These are phyloP conservation scores for Otus sunia DNA, from an alignment of 2,113 vertebrate species.

Conservation along the genomic window DNA sequence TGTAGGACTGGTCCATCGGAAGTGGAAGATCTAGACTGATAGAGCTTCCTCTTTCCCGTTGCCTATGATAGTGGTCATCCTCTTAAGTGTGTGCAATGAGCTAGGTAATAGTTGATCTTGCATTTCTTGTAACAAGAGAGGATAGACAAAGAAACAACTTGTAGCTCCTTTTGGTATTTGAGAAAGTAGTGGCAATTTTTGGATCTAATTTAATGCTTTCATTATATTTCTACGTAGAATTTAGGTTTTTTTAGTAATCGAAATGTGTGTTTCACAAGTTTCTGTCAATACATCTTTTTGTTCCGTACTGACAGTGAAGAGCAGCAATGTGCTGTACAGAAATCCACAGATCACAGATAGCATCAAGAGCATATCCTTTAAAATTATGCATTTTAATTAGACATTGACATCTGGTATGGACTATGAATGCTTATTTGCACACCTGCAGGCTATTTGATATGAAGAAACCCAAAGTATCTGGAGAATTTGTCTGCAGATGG, in stretches of 20 bases:
- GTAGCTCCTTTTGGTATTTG: neutral
- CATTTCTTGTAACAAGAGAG: neutral
- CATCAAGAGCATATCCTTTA: neutral
- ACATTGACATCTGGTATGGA: conserved; percentile 43
- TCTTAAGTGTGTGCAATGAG: neutral
- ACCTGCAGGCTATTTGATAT: conserved; percentile 38
- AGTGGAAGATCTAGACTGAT: neutral
- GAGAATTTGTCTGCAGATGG: conserved; percentile 41
- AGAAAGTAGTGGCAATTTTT: neutral
- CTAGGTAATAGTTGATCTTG: neutral
- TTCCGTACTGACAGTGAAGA: neutral
- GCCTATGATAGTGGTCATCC: rapidly evolving
- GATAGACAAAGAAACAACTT: neutral
- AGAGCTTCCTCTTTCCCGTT: neutral
- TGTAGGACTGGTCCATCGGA: neutral
- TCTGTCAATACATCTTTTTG: neutral
- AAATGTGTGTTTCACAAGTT: neutral
- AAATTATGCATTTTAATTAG: conserved; percentile 55
- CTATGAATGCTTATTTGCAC: conserved; percentile 39
- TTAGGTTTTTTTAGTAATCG: neutral
- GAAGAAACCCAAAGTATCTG: neutral
- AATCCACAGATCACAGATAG: neutral
- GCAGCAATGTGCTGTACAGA: neutral
- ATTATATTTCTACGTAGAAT: neutral
- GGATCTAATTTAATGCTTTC: neutral